These are phyloP conservation scores for Temnothorax curvispinosus DNA, from an alignment of 1,140 invertebrate species.

Conservation along the genomic window DNA sequence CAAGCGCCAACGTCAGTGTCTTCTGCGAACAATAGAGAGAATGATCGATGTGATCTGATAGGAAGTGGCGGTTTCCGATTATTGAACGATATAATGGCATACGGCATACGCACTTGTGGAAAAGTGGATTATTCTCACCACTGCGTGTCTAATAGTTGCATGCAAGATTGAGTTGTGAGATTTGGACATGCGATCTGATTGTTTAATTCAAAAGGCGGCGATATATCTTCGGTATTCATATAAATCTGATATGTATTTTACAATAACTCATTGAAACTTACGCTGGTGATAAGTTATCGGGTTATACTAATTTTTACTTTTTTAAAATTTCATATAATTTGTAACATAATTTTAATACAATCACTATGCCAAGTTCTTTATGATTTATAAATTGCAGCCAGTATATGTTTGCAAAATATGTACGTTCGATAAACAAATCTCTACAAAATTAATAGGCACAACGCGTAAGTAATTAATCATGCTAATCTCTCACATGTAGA, in stretches of 20 bases:
- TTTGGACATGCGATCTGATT: slow-evolving; percentile 13
- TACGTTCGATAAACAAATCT: background rate
- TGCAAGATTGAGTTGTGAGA: slow-evolving; percentile 36
- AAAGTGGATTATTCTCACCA: slow-evolving; percentile 52
- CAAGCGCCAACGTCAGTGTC: slow-evolving; percentile 7
- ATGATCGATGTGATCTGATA: slow-evolving; percentile 37
- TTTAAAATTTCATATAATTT: background rate
- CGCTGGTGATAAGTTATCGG: background rate
- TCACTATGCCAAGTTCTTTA: background rate
- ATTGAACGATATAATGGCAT: slow-evolving; percentile 41
- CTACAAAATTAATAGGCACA: background rate
- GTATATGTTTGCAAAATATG: slow-evolving; percentile 1
- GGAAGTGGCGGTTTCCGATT: slow-evolving; percentile 36
- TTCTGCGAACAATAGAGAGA: slow-evolving; percentile 52
- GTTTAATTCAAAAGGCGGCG: background rate
- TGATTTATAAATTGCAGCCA: background rate
- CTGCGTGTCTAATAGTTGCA: slow-evolving; percentile 27
- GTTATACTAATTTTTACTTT: background rate
- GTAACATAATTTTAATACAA: background rate
- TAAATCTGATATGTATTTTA: background rate
- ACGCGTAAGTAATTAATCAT: background rate
- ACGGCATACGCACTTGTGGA: slow-evolving; percentile 32
- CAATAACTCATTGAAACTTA: background rate
- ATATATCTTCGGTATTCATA: background rate
- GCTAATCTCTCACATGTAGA: background rate